A percentile compares a stretch with the other conserved stretches of the same genome.
Conservation (phyloP, 1,140 invertebrate species). For the Pogonomyrmex californicus region DNA sequence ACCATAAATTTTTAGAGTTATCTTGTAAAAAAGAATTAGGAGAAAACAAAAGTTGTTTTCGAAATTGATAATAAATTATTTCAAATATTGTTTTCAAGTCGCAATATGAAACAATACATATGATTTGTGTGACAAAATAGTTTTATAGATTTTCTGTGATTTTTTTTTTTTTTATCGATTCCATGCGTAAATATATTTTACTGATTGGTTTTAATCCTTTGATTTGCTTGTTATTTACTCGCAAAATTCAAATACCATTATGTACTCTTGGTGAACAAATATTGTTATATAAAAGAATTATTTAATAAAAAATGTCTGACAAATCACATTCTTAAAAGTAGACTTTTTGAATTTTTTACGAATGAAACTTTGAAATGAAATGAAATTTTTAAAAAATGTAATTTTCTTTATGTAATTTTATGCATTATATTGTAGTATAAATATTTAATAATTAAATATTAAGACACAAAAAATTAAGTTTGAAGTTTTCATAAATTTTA, state of each 20-base stretch:
- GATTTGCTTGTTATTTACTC: neutral
- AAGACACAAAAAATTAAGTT: too few species aligned
- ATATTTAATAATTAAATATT: too few species aligned
- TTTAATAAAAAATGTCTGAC: conserved; percentile 16
- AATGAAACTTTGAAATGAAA: too few species aligned
- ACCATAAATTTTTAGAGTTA: neutral
- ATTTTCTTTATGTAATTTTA: neutral
- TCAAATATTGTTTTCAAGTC: neutral
- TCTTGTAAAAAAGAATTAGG: neutral
- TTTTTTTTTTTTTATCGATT: neutral
- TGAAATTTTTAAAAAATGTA: too few species aligned
- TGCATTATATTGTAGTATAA: neutral
- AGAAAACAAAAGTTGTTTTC: neutral
- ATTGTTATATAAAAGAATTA: neutral
- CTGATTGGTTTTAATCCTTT: neutral
- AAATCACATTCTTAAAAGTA: neutral
- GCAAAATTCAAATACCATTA: conserved; percentile 35
- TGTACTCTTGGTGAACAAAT: conserved; percentile 3
- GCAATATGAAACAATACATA: neutral
- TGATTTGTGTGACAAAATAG: neutral
- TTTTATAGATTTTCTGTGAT: neutral
- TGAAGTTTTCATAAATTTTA: neutral
- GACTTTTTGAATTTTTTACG: neutral
- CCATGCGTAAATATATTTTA: conserved; percentile 23
- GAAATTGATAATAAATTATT: neutral